Percentiles rank a stretch among this genome's conserved stretches.
phyloP scores from a whole-genome alignment of 2,888 invertebrate genomes.

The Orchesella flavescens region DNA sequence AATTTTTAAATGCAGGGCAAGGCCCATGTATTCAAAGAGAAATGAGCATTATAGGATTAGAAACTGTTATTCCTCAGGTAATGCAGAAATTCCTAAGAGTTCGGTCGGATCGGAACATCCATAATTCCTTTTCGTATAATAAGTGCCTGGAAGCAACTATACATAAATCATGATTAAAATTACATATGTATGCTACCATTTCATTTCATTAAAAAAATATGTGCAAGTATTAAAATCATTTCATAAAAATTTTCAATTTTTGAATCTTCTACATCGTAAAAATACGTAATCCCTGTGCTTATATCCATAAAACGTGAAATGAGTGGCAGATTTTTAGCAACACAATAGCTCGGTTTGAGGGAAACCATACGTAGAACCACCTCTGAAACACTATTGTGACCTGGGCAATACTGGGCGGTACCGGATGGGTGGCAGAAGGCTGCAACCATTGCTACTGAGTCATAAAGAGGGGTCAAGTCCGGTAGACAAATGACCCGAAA shows the following conservation, averaged over 20 bases:
- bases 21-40: slow-evolving; percentile 2
- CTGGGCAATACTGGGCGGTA: slow-evolving; percentile 66
- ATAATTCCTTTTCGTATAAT: too few species aligned
- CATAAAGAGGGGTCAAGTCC: slow-evolving; percentile 64
- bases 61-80: background rate
- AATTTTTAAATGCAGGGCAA: slow-evolving; percentile 19
- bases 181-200: too few species aligned
- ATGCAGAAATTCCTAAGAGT: background rate
- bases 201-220: too few species aligned
- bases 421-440: slow-evolving; percentile 68
- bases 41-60: slow-evolving; percentile 16
- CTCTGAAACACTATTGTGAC: slow-evolving; percentile 67
- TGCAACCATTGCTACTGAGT: slow-evolving; percentile 55
- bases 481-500: slow-evolving; percentile 65
- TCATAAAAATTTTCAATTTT: too few species aligned
- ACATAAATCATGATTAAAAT: too few species aligned
- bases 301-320: background rate
- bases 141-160: too few species aligned
- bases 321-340: slow-evolving; percentile 19
- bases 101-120: background rate
- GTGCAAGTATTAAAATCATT: too few species aligned
- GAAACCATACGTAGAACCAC: slow-evolving; percentile 68
- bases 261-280: too few species aligned
- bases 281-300: too few species aligned
- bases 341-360: slow-evolving; percentile 64